These are phyloP conservation scores for Platichthys stellatus DNA, from an alignment of 2,113 vertebrate species.

Conservation along the genomic window DNA sequence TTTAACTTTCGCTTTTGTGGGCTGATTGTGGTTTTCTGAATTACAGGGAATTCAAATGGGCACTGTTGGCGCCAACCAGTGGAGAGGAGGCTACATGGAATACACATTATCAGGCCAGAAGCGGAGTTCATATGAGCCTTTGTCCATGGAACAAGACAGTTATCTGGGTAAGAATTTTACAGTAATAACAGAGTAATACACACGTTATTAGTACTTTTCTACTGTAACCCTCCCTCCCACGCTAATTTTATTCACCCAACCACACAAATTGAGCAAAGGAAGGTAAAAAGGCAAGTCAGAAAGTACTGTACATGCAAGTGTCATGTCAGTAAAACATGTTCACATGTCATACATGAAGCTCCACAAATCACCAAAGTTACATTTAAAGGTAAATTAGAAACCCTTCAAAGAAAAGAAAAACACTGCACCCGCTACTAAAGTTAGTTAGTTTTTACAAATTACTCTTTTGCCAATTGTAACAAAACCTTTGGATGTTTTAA, in stretches of 20 bases:
- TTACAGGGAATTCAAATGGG: constrained; percentile 53
- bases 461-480: no score
- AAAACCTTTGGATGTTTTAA: background rate
- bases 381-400: no score
- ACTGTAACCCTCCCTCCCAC: no score
- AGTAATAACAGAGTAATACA: background rate
- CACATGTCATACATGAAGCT: no score
- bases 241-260: no score
- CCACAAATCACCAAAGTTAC: no score
- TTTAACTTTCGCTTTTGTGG: background rate
- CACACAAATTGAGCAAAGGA: background rate
- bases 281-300: no score
- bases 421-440: no score
- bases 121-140: background rate
- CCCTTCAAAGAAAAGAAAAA: no score
- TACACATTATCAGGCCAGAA: rapidly evolving
- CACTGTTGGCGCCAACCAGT: constrained; percentile 75
- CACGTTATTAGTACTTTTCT: background rate
- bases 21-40: background rate
- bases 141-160: constrained; percentile 42
- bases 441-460: no score
- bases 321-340: no score
- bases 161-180: constrained; percentile 68
- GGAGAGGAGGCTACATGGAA: constrained; percentile 72
- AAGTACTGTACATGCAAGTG: no score